Conservation (phyloP, 2,888 invertebrate species). For the Caenorhabditis becei region DNA sequence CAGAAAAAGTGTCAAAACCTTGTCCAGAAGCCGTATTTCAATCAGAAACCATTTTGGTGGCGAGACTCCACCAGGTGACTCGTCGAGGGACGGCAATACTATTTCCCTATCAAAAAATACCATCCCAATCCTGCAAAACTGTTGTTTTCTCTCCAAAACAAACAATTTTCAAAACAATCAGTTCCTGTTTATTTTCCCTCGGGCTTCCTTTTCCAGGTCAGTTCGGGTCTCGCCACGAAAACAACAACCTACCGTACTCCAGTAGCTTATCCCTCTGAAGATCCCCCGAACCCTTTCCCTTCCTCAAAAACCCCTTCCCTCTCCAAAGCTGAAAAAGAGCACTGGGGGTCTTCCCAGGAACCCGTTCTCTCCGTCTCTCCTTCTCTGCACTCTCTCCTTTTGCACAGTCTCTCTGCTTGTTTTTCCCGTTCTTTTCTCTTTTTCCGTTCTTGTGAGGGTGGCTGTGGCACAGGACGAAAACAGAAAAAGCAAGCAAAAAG, state of each 20-base stretch:
- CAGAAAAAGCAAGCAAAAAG: constrained; percentile 17
- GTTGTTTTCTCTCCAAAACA: not conserved
- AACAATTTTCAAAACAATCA: not conserved
- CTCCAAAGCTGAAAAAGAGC: not conserved
- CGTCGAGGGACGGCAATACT: no score
- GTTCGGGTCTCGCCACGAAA: no score
- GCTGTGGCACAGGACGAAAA: constrained; percentile 3
- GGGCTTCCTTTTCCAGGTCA: no score
- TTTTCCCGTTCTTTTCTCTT: constrained; percentile 16
- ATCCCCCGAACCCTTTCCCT: not conserved
- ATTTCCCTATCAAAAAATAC: no score
- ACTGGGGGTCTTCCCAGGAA: not conserved
- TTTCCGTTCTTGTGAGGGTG: not conserved
- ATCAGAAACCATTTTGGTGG: no score
- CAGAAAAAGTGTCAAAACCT: no score
- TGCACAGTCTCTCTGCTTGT: constrained; percentile 33
- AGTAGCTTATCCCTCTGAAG: not conserved
- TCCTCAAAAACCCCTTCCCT: constrained; percentile 8
- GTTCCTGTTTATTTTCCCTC: not conserved
- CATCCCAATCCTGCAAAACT: not conserved
- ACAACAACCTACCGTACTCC: no score
- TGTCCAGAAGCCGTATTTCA: no score
- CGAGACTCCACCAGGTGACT: no score
- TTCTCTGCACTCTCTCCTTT: constrained; percentile 16
- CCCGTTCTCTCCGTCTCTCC: constrained; percentile 17